phyloP scores from a whole-genome alignment of 2,113 vertebrate species.

The Pleuronectes platessa region DNA sequence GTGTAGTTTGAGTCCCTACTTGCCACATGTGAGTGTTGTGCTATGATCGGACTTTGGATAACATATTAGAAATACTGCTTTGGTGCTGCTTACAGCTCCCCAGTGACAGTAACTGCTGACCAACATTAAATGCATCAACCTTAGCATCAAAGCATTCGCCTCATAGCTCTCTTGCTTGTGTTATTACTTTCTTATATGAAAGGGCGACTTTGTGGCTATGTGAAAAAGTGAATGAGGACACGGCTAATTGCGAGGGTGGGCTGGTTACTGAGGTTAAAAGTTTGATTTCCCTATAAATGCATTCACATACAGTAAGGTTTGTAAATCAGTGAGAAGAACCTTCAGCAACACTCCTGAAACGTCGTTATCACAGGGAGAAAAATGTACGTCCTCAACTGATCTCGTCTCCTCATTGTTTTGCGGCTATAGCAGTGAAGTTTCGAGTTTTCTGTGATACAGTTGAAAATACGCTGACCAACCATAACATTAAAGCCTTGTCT shows the following conservation, averaged over 20 bases:
- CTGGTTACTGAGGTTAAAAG: background rate
- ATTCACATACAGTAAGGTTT: background rate
- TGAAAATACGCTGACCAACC: background rate
- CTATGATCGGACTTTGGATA: constrained; percentile 2
- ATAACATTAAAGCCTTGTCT: background rate
- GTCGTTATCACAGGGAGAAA: constrained; percentile 1
- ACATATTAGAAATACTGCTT: constrained; percentile 12
- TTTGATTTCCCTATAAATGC: constrained; percentile 18
- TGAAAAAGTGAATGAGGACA: constrained; percentile 5
- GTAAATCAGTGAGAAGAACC: background rate
- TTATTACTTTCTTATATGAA: constrained; percentile 20
- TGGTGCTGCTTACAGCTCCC: constrained; percentile 21
- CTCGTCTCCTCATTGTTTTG: constrained; percentile 12
- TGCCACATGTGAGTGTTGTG: constrained; percentile 1
- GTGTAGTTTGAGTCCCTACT: background rate
- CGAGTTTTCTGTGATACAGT: background rate
- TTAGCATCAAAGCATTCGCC: constrained; percentile 33
- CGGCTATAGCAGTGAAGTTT: background rate
- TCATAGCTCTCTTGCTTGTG: constrained; percentile 8
- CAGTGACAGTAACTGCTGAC: constrained; percentile 17
- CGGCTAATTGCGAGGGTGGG: background rate
- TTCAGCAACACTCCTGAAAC: constrained; percentile 9
- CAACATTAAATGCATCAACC: constrained; percentile 33
- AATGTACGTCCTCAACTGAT: background rate
- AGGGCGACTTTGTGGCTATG: constrained; percentile 9